Evolutionary conservation across 2,797 vertebrate species (phyloP).

Genomic region (Crenuchus spilurus): DNA sequence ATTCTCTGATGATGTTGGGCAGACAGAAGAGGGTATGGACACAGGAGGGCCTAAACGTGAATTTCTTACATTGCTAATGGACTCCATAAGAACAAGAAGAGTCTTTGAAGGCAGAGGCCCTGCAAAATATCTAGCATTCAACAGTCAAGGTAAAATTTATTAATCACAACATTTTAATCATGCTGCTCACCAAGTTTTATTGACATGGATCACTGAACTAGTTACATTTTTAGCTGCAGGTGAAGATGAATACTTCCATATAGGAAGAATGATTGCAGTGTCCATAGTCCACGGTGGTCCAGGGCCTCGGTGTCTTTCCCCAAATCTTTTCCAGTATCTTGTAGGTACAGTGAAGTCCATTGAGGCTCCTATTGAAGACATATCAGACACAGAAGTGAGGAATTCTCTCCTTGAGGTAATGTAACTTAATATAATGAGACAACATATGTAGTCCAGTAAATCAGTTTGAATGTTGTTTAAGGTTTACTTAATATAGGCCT

Average conservation of each 20-base stretch:
- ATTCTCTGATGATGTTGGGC: constrained; percentile 13
- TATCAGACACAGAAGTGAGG: constrained; percentile 3
- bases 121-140: constrained; percentile 5
- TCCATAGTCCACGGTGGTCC: constrained; percentile 16
- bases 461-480: no score
- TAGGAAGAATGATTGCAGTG: constrained; percentile 14
- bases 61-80: constrained; percentile 20
- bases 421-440: background rate
- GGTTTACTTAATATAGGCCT: no score
- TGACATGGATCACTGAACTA: constrained; percentile 5
- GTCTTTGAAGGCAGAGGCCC: constrained; percentile 17
- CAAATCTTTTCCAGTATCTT: background rate
- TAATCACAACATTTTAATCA: background rate
- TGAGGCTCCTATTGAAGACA: constrained; percentile 14
- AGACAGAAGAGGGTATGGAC: constrained; percentile 12
- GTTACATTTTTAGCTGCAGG: constrained; percentile 7
- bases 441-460: no score
- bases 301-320: constrained; percentile 10
- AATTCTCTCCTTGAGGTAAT: constrained; percentile 14
- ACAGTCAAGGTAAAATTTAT: constrained; percentile 11
- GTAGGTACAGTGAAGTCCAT: constrained; percentile 4
- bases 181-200: background rate
- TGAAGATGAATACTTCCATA: background rate
- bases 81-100: constrained; percentile 6
- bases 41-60: background rate